A percentile compares a stretch with the other conserved stretches of the same genome.
These are phyloP conservation scores for Clarias gariepinus DNA, from an alignment of 2,113 vertebrate species.

Conservation along the genomic window DNA sequence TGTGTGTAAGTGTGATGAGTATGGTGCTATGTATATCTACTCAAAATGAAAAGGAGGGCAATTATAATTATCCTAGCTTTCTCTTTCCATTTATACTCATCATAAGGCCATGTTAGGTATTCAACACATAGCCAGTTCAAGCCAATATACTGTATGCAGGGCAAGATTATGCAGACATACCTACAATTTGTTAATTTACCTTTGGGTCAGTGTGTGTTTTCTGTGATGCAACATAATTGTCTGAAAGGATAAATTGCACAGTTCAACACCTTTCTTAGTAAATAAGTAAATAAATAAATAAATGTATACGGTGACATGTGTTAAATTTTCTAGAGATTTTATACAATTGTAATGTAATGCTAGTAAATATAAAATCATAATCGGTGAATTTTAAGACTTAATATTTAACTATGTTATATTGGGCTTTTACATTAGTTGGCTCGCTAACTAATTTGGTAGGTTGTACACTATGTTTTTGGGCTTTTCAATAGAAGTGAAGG, in stretches of 20 bases:
- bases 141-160: slow-evolving; percentile 5
- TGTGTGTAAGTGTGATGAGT: slow-evolving; percentile 13
- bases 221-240: not conserved
- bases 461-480: not conserved
- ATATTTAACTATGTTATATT: not conserved
- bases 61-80: slow-evolving; percentile 66
- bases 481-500: not conserved
- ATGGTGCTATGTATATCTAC: slow-evolving; percentile 65
- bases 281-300: no score
- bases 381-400: not conserved
- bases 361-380: no score
- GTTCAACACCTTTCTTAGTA: no score
- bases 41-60: slow-evolving; percentile 60
- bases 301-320: no score
- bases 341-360: no score
- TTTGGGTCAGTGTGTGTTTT: not conserved
- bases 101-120: slow-evolving; percentile 42
- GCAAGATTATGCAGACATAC: not conserved
- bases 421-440: not conserved
- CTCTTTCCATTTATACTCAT: slow-evolving; percentile 62
- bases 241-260: not conserved
- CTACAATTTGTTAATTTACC: no score
- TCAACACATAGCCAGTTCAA: slow-evolving; percentile 29
- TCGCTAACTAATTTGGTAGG: no score
- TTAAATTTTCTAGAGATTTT: no score